These are phyloP conservation scores for Oncorhynchus nerka DNA, from an alignment of 2,113 vertebrate species.

Conservation along the genomic window DNA sequence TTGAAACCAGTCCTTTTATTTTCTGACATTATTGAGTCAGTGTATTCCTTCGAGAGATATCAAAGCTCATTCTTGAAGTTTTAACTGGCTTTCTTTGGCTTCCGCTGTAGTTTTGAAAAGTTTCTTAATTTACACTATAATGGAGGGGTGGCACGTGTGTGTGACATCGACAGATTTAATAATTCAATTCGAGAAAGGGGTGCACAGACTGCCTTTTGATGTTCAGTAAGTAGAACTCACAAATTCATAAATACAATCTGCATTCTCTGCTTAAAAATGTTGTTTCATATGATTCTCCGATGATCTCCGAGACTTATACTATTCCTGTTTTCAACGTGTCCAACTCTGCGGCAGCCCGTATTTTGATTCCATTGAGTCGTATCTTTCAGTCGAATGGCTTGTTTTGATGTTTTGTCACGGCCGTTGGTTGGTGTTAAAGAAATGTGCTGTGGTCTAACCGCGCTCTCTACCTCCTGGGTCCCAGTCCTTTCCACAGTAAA, in stretches of 20 bases:
- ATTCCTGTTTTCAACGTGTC: conserved; percentile 35
- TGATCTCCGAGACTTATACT: conserved; percentile 39
- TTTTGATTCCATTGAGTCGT: conserved; percentile 41
- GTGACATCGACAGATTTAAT: conserved; percentile 75
- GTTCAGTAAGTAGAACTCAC: conserved; percentile 68
- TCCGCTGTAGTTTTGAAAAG: conserved; percentile 79
- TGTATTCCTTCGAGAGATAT: conserved; percentile 81
- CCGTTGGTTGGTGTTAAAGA: conserved; percentile 44
- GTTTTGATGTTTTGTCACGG: conserved; percentile 50
- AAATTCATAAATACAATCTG: conserved; percentile 77
- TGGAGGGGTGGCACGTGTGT: conserved; percentile 63
- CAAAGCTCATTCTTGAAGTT: conserved; percentile 80
- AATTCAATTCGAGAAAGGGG: conserved; percentile 78
- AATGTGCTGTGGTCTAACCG: conserved; percentile 29
- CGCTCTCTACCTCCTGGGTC: background rate
- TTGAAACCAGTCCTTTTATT: conserved; percentile 71
- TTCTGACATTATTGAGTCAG: conserved; percentile 71
- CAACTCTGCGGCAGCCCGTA: conserved; percentile 53
- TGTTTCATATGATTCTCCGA: conserved; percentile 64
- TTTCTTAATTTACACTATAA: conserved; percentile 85
- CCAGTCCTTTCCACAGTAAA: conserved; percentile 35
- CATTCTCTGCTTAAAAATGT: conserved; percentile 74
- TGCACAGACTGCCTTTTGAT: conserved; percentile 69
- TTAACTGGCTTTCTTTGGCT: conserved; percentile 72
- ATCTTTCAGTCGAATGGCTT: conserved; percentile 29